Conservation (phyloP, 2,797 vertebrate species). For the Crax fasciolata region DNA sequence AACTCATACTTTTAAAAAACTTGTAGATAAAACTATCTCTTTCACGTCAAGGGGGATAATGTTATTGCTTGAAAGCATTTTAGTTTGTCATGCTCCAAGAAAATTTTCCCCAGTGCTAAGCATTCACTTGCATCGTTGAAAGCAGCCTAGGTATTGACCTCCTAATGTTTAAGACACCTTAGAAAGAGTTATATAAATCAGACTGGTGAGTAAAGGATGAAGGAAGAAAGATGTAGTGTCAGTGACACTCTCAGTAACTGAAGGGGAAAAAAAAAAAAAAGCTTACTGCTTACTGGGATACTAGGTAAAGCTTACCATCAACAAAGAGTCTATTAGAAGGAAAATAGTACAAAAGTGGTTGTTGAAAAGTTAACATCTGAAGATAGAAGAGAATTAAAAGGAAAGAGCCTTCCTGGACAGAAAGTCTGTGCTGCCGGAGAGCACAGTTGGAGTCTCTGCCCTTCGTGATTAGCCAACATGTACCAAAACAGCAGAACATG, state of each 20-base stretch:
- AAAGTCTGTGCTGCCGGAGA: slow-evolving; percentile 27
- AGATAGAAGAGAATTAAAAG: background rate
- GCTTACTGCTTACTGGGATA: background rate
- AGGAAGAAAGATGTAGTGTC: background rate
- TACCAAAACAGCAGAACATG: slow-evolving; percentile 22
- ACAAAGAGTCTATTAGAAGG: background rate
- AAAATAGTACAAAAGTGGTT: background rate
- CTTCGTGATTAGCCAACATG: background rate
- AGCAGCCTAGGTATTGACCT: background rate
- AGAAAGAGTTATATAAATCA: background rate
- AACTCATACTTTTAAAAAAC: background rate
- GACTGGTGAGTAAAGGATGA: background rate
- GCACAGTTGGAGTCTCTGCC: slow-evolving; percentile 22
- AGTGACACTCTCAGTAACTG: background rate
- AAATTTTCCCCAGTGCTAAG: background rate
- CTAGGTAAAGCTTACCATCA: background rate
- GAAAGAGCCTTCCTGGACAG: slow-evolving; percentile 35
- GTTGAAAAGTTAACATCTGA: slow-evolving; percentile 53
- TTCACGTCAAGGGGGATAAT: background rate
- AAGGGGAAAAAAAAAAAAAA: background rate
- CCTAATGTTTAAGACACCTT: background rate
- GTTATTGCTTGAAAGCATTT: background rate
- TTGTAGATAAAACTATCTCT: background rate
- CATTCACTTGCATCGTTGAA: background rate
- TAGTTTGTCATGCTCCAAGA: background rate